Base-by-base conservation (phyloP, 2,113 vertebrate species). In the Ceyx cyanopectus region DNA sequence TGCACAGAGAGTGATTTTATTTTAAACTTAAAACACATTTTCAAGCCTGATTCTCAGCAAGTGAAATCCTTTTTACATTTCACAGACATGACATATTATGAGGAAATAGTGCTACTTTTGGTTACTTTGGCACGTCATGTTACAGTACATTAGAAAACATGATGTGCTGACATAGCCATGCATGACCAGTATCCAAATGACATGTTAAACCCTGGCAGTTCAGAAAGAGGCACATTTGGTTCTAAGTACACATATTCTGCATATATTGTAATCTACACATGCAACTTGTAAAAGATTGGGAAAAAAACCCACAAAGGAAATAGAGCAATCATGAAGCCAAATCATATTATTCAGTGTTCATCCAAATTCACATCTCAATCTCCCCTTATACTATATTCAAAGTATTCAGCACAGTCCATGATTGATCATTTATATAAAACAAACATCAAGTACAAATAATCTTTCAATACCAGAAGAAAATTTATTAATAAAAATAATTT, bases 151-250 rank as follows among this genome's bases (percentile, higher is more conserved):
- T 72, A 91, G 81, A 85, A 96, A 83, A 90, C 76, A 93, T 19
- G 85, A 94, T 92, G 87, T 90, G 87, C 76, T 95, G 94, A 96
- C 86, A 91, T 75, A 85, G 60, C 56, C 72, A 45, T 82, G 89
- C 85, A 91, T 75, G 89, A 92, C 74, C 89, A n/a, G 82, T 81
- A 93, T 80, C 91, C 74, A 85, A 94, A 89, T 66, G 89, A 94
- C 70, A 95, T 12, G 12, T 82, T 95, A 93, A 85, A 89, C 76
- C 70, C 70, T 92, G 83, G 67, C 81, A 94, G 81, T 82, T 91
- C 73, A 80, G 62, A 66, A 81, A 79, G 37, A 89, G 46, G 51
- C 14, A 90, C 62, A 66, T 94, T 69, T 87, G 46, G 51, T 86
- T 89, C 46, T 82, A 72, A 66, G 67, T 16, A 60, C 45, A 89